A percentile compares a stretch with the other conserved stretches of the same genome.
Evolutionary conservation across 2,797 vertebrate genomes (phyloP).

Genomic region (Dipus sagitta): DNA sequence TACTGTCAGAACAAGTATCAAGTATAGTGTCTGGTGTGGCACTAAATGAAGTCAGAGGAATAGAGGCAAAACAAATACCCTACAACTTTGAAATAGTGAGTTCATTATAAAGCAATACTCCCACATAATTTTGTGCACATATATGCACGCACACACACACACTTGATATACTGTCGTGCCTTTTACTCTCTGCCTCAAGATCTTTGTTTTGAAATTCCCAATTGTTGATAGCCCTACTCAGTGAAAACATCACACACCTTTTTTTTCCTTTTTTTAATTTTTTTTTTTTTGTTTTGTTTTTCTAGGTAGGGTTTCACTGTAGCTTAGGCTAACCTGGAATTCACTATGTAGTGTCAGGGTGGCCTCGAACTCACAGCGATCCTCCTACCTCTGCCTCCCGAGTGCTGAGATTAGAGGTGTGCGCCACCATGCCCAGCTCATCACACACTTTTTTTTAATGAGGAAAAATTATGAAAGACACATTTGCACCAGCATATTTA

Average conservation of each 20-base stretch:
- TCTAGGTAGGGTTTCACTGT: too few species aligned
- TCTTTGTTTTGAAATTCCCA: slow-evolving; percentile 56
- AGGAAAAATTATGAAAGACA: slow-evolving; percentile 21
- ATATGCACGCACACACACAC: background rate
- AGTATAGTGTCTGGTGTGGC: background rate
- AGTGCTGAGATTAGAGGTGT: too few species aligned
- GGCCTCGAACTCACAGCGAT: too few species aligned
- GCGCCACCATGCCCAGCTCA: too few species aligned
- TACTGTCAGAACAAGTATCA: background rate
- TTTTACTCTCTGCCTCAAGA: slow-evolving; percentile 1
- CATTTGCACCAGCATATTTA: background rate
- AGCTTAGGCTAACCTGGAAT: too few species aligned
- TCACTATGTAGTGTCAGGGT: too few species aligned
- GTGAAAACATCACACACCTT: slow-evolving; percentile 36
- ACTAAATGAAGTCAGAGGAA: background rate
- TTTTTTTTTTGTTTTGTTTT: too few species aligned
- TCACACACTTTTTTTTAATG: slow-evolving; percentile 26
- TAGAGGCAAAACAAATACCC: background rate
- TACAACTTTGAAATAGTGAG: background rate
- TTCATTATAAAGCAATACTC: background rate
- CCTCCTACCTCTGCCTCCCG: too few species aligned
- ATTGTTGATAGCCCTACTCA: background rate
- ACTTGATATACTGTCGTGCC: background rate
- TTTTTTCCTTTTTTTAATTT: slow-evolving; percentile 18
- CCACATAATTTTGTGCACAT: rapidly evolving